A percentile compares a stretch with the other conserved stretches of the same genome.
Conservation (phyloP, 2,113 vertebrate species). For the Burhinus bistriatus region DNA sequence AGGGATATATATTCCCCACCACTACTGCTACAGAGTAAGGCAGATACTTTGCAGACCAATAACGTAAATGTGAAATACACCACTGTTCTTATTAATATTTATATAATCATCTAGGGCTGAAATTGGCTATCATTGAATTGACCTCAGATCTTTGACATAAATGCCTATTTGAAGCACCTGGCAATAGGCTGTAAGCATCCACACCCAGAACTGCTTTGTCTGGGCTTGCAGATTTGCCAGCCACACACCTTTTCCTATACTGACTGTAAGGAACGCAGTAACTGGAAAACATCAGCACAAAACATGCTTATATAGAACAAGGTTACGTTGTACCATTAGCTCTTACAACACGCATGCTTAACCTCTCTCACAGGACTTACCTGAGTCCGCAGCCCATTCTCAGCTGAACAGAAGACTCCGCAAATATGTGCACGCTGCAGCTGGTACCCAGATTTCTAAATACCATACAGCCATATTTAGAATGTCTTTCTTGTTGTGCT, state of each 20-base stretch:
- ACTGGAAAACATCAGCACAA: conserved; percentile 53
- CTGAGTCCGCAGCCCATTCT: neutral
- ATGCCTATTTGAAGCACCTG: conserved; percentile 52
- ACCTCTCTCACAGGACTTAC: conserved; percentile 21
- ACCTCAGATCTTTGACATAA: conserved; percentile 66
- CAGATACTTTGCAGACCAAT: neutral
- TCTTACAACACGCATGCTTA: conserved; percentile 28
- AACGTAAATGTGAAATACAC: neutral
- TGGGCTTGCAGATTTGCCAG: conserved; percentile 35
- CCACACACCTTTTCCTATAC: conserved; percentile 31
- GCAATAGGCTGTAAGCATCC: conserved; percentile 49
- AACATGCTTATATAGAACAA: conserved; percentile 35
- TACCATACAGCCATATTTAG: neutral
- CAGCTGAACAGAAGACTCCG: neutral
- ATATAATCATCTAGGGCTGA: neutral
- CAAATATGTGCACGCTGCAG: neutral
- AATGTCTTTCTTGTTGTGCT: neutral
- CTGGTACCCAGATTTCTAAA: neutral
- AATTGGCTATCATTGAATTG: conserved; percentile 22
- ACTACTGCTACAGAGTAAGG: neutral
- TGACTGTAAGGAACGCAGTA: neutral
- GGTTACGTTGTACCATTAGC: conserved; percentile 1
- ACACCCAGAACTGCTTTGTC: conserved; percentile 40
- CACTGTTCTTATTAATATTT: conserved; percentile 30
- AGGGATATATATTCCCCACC: neutral